Evolutionary conservation across 1,140 invertebrate species (phyloP), one percentile per base, ranked within the genome.

Genomic region (Drosophila watanabei): DNA sequence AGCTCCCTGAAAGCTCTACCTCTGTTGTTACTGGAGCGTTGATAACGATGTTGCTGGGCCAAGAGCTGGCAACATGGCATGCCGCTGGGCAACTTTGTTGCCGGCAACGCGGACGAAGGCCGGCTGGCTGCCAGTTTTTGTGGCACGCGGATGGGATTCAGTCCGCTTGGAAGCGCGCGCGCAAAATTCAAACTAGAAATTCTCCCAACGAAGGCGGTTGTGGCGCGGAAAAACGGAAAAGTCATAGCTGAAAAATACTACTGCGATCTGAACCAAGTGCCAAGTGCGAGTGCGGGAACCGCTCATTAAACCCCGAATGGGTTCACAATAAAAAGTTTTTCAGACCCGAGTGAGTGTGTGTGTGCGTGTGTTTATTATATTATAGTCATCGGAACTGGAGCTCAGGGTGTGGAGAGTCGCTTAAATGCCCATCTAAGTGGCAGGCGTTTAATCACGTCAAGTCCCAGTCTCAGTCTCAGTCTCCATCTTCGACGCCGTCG

Each of bases 371-470:
- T 57, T 72, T 51, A 73, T 73, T 60, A 73, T 73, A 37, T 71
- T 8, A 73, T 80, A 75, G 84, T 84, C 82, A 88, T 80, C 80
- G 48, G 28, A 56, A 56, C 52, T 24, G 33, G 13, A 56, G 33
- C 52, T 57, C 35, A 57, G 41, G 8, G 54, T 78, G 79, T 46
- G 54, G 54, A 66, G 75, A 70, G 65, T 64, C 45, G 66, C 71
- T 87, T 80, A 72, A 87, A 79, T 64, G 84, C 79, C 84, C 79
- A 83, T 88, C 78, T 68, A 84, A 81, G 78, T 90, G 86, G 60
- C 78, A 75, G 63, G 73, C 85, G 71, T 88, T 88, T 85, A 90
- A 90, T 88, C 86, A 87, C 82, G 62, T 75, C 35, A 69, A 80
- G 43, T 68, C 56, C 37, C 63, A 58, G 56, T 14, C 16, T 10